Conservation (phyloP, 2,113 vertebrate species). For the Hyperopisus bebe region DNA sequence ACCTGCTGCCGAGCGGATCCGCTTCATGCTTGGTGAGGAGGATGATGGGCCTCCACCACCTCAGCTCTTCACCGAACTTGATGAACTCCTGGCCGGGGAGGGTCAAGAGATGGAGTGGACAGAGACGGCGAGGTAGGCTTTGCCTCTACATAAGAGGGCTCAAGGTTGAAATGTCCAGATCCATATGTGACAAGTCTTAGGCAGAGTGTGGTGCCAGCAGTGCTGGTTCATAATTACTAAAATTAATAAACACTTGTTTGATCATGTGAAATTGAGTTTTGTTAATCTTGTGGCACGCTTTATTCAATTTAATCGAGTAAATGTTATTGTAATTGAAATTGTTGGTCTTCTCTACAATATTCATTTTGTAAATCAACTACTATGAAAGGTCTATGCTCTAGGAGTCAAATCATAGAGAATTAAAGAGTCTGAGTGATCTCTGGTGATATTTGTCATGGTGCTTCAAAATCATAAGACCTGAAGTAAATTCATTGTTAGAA, state of each 20-base stretch:
- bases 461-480: not conserved
- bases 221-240: not conserved
- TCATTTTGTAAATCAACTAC: not conserved
- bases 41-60: conserved; percentile 86
- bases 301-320: not conserved
- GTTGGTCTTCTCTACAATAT: not conserved
- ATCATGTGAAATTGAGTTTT: not conserved
- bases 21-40: conserved; percentile 93
- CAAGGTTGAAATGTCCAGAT: not conserved
- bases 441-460: not conserved
- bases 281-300: not conserved
- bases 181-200: not conserved
- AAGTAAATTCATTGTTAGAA: not conserved
- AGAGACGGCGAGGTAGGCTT: conserved; percentile 86
- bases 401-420: not conserved
- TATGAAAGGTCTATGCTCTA: not conserved
- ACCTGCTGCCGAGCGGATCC: conserved; percentile 84
- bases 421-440: not conserved
- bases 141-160: not conserved
- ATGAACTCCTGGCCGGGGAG: conserved; percentile 83
- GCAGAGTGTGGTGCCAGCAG: not conserved
- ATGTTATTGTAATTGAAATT: not conserved
- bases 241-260: not conserved
- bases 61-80: conserved; percentile 96
- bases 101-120: conserved; percentile 98